Percentiles rank a stretch among this genome's conserved stretches.
These are phyloP conservation scores for Ophthalmolycus amberensis DNA, from an alignment of 2,113 vertebrate genomes.

Conservation along the genomic window DNA sequence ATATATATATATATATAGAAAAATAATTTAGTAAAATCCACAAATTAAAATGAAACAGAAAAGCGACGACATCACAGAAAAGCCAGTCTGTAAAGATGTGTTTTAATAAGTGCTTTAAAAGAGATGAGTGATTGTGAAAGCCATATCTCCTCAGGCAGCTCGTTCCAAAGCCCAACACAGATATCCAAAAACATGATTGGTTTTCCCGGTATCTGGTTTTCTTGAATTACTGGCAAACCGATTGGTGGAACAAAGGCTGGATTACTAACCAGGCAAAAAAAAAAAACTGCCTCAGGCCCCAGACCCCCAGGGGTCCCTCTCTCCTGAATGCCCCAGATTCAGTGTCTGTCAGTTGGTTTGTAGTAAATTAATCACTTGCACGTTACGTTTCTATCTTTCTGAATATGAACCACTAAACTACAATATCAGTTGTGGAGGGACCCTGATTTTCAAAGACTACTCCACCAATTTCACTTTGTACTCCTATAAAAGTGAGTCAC, in stretches of 20 bases:
- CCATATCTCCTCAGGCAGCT: no score
- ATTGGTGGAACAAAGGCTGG: background rate
- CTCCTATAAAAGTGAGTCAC: background rate
- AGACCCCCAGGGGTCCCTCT: background rate
- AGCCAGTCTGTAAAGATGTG: no score
- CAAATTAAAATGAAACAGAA: no score
- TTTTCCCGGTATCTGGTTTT: background rate
- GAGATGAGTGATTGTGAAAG: no score
- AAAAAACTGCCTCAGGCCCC: background rate
- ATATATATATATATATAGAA: no score
- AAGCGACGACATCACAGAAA: no score
- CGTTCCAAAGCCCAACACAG: background rate
- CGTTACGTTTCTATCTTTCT: background rate
- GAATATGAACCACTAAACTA: background rate
- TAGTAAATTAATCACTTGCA: background rate
- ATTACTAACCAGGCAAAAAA: background rate
- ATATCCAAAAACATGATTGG: background rate
- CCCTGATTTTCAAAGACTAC: background rate
- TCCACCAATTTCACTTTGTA: background rate
- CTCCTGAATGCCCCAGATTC: background rate
- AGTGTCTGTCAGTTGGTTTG: background rate
- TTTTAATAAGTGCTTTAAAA: no score
- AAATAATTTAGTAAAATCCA: no score
- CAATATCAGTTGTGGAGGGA: background rate
- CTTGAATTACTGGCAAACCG: background rate